Evolutionary conservation across 2,797 vertebrate genomes (phyloP), one percentile per base, ranked within the genome.

Genomic region (Orientallactaga sibirica): DNA sequence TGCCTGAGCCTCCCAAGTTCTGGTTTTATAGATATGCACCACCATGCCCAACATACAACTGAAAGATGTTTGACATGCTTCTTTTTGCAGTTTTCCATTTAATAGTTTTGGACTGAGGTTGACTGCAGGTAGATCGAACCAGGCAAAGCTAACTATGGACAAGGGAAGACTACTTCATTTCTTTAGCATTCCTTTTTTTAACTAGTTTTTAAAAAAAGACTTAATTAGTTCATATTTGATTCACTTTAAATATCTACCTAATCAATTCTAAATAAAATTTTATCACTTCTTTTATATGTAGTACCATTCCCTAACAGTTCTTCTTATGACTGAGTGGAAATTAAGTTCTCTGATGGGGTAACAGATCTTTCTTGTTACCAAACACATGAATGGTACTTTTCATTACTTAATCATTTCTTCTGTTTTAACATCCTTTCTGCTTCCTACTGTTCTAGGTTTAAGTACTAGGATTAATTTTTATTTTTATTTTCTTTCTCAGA

Each of bases 401-500:
- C 48, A 37, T 20, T 19, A 29, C 37, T 73, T 5, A 22, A 27
- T 10, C 5, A 7, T n/a, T n/a, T n/a, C n/a, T n/a, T 58, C 75
- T 73, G 37, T 24, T 37, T 19, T 61, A 41, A 33, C 29, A 48
- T 33, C 2, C 33, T 88, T 74, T 58, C 29, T 58, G 20, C 20
- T 86, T 33, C 62, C 52, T 81, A 19, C 3, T 37, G 19, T 71
- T 52, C 64, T 37, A 76, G 70, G 0, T 71, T 79, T 19, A 58
- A 58, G 55, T 58, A 92, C 27, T 67, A 88, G 75, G 24, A 27
- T 81, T 89, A 78, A n/a, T 48, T 89, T 41, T 62, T 33, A 1
- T 18, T 92, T 96, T 33, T 94, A 85, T 16, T 96, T 76, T 89
- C 91, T 87, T 79, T 0, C 90, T 71, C 86, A 98, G 98, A 96